Evolutionary conservation across 2,888 invertebrate species (phyloP).

Genomic region (Conus canariensis): DNA sequence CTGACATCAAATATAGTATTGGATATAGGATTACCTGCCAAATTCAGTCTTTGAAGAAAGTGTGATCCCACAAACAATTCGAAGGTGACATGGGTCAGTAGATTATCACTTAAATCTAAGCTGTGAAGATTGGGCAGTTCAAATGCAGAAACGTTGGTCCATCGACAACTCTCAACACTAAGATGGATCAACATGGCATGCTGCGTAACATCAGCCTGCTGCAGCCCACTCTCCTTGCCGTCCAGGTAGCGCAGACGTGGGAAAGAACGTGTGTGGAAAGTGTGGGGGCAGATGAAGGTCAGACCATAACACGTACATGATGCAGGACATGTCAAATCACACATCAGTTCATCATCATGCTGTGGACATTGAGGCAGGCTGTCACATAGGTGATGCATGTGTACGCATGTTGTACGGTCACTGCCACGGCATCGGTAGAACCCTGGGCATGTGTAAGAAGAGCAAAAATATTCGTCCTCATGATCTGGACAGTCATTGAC

Average conservation of each 20-base stretch:
- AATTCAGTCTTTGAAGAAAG: neutral
- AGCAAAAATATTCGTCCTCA: neutral
- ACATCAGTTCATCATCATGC: no score
- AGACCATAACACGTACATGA: neutral
- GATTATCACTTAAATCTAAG: neutral
- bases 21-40: neutral
- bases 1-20: neutral
- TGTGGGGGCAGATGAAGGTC: neutral
- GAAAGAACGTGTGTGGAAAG: neutral
- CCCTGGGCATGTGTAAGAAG: neutral
- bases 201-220: neutral
- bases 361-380: neutral
- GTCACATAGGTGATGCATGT: neutral
- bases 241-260: constrained; percentile 3
- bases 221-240: neutral
- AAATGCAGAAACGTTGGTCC: neutral
- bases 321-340: neutral
- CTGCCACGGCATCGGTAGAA: neutral
- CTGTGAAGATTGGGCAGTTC: neutral
- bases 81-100: neutral
- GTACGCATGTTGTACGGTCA: neutral
- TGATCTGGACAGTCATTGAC: neutral
- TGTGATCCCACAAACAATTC: neutral
- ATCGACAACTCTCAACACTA: neutral
- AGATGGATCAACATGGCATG: neutral